Base-by-base conservation (phyloP, 2,113 vertebrate genomes). In the Gobio gobio region DNA sequence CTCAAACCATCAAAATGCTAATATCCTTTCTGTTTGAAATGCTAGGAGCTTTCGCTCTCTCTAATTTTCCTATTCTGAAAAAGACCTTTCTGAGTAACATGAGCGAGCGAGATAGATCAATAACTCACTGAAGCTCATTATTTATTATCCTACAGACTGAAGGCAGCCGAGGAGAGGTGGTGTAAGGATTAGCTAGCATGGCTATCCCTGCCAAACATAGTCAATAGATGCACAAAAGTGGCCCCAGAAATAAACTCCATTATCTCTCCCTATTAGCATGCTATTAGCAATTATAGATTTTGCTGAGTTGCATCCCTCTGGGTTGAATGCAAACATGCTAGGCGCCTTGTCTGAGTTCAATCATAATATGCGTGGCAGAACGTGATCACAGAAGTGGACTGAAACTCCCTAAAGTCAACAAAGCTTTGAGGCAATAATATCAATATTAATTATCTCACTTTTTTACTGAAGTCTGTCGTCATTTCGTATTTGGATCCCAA, bases 41-140 rank as follows among this genome's bases (percentile, higher is more conserved):
- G 88, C 89, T 88, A 86, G 85, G 87, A 33, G 66, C 87, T 93
- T 91, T 89, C 89, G 78, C 89, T 91, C 92, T 86, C 90, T 90
- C 90, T 93, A 89, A 91, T 93, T 90, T 90, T 82, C 90, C 89
- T 88, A 85, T 90, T 85, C 54, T 90, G 89, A 94, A 93, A 85
- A 79, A 91, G 92, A 92, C 87, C 93, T 85, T 88, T 93, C 88
- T 91, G 90, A 90, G 89, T 90, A 90, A 86, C 89, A 84, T 82
- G 51, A 83, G 66, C 51, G 43, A 87, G 85, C 86, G 84, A 83
- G 51, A 63, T 24, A 85, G 91, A 95, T 95, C 94, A 90, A 95
- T 95, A 93, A 89, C 91, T 95, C 93, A 93, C 92, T 91, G 91
- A 91, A 91, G 90, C 94, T 93, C 91, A 92, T 94, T 93, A 93